Evolutionary conservation across 35 echinoderm and acorn worm genomes (phyloP), one percentile per base, ranked within the genome.

Genomic region (Eucidaris tribuloides): DNA sequence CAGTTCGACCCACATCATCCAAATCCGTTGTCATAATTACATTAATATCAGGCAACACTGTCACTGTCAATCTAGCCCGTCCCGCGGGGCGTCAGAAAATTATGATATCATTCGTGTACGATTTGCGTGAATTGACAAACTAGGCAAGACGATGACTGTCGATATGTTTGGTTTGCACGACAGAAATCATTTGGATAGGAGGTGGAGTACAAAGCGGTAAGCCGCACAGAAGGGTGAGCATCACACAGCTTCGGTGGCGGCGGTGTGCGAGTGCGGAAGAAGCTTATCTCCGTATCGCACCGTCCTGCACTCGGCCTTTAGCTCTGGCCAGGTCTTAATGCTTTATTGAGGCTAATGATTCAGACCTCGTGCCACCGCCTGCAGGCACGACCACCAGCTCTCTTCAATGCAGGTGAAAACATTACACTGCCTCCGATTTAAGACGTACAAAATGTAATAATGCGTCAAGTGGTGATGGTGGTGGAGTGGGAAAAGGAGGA

Each of bases 401-500:
- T n/a, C 68, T 42, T 44, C 68, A 36, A 74, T 74, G 68, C 68
- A 74, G 68, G 68, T 74, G 68, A 74, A 35, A 74, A 38, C 44
- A 74, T 44, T 44, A 40, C 48, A n/a, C 29, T 35, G 68, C 68
- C 68, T 42, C 68, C 68, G 44, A 36, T 38, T 74, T 74, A 44
- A 74, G 68, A 74, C 44, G 68, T 22, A 74, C 68, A 38, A 44
- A 74, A 74, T 74, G 68, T 74, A 74, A 74, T 74, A 74, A 74
- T 74, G 68, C 14, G 24, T 74, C 68, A 74, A 18, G 29, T 74
- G 41, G 37, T 74, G 68, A 36, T 32, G 14, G 19, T 74, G 68
- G 37, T 74, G 34, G 34, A 40, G 36, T 13, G 44, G 34, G 11
- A 22, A 74, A 74, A 40, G n/a, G 41, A 19, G 35, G 13, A 44